A percentile compares a stretch with the other conserved stretches of the same genome.
phyloP scores from a whole-genome alignment of 1,140 invertebrate genomes.

The Helicoverpa zea region DNA sequence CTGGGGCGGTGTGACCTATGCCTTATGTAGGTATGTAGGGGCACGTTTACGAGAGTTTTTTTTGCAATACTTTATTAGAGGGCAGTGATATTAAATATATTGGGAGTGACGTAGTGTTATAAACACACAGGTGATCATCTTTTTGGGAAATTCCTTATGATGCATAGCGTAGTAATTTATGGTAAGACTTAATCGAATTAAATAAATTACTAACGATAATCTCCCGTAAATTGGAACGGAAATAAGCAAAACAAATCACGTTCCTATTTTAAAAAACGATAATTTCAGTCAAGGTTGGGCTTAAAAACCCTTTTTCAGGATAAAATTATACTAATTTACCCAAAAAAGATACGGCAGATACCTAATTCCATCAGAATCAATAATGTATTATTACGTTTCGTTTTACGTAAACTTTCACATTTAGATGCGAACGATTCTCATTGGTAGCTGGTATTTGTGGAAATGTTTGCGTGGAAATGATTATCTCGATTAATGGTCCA shows the following conservation, averaged over 20 bases:
- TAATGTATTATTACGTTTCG: not conserved
- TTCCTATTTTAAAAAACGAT: not conserved
- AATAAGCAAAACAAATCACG: not conserved
- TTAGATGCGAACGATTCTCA: not conserved
- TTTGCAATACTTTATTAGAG: no score
- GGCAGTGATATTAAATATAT: no score
- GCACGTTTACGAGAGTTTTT: no score
- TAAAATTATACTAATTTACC: not conserved
- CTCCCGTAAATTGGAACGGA: not conserved
- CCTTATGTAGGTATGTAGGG: not conserved
- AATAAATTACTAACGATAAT: not conserved
- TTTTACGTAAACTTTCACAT: not conserved
- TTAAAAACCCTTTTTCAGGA: conserved; percentile 1
- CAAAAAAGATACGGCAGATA: not conserved
- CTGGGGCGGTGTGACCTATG: not conserved
- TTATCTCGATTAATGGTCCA: conserved; percentile 28
- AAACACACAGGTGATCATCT: no score
- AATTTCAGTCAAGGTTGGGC: not conserved
- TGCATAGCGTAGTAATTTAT: no score
- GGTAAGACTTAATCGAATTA: no score
- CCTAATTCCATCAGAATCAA: conserved; percentile 18
- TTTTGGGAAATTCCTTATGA: no score
- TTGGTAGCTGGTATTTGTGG: conserved; percentile 18
- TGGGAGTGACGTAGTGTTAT: no score
- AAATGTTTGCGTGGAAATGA: conserved; percentile 32